Evolutionary conservation across 2,888 invertebrate species (phyloP), one percentile per base, ranked within the genome.

Genomic region (Lumbricus terrestris): DNA sequence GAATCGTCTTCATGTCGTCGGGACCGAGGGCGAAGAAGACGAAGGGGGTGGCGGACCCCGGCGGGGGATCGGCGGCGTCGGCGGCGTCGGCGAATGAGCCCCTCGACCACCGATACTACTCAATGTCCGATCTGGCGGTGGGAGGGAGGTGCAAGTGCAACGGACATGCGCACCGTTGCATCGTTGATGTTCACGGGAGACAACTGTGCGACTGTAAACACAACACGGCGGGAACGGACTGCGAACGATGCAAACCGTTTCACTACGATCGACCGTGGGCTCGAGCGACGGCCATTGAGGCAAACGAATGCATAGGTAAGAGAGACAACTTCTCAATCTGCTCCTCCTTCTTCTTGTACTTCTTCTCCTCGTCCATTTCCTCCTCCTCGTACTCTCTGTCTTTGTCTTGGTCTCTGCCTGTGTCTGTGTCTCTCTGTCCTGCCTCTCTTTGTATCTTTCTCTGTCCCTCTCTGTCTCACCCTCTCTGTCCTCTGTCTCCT

Each of bases 111-210:
- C 82, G 90, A 13, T 94, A 94, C 92, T 94, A 94, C 92, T 97
- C 99, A 47, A 97, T 99, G 92, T 95, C 98, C n/a, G 99, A 99
- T 95, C 97, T 99, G 95, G 97, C 98, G 89, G 98, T 99, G 92
- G 99, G 99, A 91, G 99, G 99, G 83, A 96, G 99, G 88, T 99
- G 99, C 96, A 99, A 99, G 96, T 99, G 99, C 96, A 99, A 99
- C 96, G 99, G 99, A 88, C 99, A 99, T 96, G 99, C 98, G 91
- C 97, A 98, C 92, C 96, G 97, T 92, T 99, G 99, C 95, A 93
- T 95, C 88, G 35, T 34, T 33, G 89, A 91, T 85, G 37, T 34
- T 83, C 42, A 89, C 29, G 91, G 94, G 91, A 96, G 97, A 95
- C 96, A 98, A 95, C 96, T 96, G 90, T 99, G 99, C 96, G 99